Evolutionary conservation across 1,140 invertebrate species (phyloP).

Genomic region (Asobara japonica): DNA sequence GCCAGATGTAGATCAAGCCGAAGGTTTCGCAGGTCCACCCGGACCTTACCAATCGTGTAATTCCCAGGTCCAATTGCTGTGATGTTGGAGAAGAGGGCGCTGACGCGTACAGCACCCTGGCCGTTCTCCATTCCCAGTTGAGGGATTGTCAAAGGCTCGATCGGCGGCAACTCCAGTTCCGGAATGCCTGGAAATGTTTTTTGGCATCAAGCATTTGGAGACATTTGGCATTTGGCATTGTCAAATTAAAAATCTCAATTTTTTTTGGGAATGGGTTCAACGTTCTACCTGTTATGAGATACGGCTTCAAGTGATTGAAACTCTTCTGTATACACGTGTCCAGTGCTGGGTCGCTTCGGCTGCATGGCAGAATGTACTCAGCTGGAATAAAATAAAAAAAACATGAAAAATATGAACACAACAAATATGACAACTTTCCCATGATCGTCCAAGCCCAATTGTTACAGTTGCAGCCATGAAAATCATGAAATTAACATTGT

Average conservation of each 20-base stretch:
- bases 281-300: slow-evolving; percentile 70
- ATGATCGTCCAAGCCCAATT: slow-evolving; percentile 20
- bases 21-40: slow-evolving; percentile 72
- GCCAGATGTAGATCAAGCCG: slow-evolving; percentile 75
- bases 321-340: slow-evolving; percentile 75
- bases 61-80: slow-evolving; percentile 78
- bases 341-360: slow-evolving; percentile 72
- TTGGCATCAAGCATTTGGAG: no score
- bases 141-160: slow-evolving; percentile 77
- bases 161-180: slow-evolving; percentile 76
- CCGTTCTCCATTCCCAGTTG: slow-evolving; percentile 79
- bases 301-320: slow-evolving; percentile 77
- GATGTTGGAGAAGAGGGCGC: slow-evolving; percentile 77
- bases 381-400: slow-evolving; percentile 68
- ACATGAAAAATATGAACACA: slow-evolving; percentile 12
- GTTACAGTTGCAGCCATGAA: neutral
- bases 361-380: slow-evolving; percentile 78
- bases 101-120: slow-evolving; percentile 76
- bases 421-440: neutral
- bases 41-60: slow-evolving; percentile 70
- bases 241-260: neutral
- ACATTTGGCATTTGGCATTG: no score
- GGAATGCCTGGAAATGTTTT: slow-evolving; percentile 71
- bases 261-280: no score
- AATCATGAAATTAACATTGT: slow-evolving; percentile 4